Conservation (phyloP, 1,140 invertebrate genomes). For the honey bee (Apis mellifera) region Amel_HAv3.1 CM009934.2:5337501-5338000, state of each 20-base stretch:
- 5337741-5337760: background rate
- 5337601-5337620: background rate
- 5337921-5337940: no score
- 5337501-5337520: background rate
- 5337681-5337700: constrained; percentile 10
- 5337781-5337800: no score
- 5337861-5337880: no score
- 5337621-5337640: background rate
- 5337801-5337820: background rate
- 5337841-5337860: no score
- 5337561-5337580: no score
- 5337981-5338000: no score
- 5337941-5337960: no score
- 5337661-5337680: background rate
- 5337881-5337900: no score
- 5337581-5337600: background rate
- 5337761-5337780: no score
- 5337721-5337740: background rate
- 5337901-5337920: no score
- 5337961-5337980: no score
- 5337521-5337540: background rate
- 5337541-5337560: background rate
- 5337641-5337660: background rate
- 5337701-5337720: background rate
- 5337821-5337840: no score